Base-by-base conservation (phyloP, 1,140 invertebrate species). In the Leguminivora glycinivorella region DNA sequence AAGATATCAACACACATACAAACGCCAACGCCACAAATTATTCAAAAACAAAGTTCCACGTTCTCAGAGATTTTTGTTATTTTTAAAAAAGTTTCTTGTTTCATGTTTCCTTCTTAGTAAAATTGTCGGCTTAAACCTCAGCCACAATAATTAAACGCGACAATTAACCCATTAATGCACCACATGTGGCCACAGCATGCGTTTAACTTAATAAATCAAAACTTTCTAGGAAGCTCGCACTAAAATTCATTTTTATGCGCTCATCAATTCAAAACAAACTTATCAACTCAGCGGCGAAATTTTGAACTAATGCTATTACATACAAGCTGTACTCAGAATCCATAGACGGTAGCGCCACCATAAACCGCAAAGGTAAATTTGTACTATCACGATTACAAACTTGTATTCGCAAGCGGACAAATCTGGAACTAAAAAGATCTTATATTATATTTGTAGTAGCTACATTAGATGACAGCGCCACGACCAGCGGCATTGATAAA, bases 221-320 rank as follows among this genome's bases (percentile, higher is more conserved):
- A 17, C 58, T 63, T 60, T 63, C 58, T 63, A 63, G 58, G 58
- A 63, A 63, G 58, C 58, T 29, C 58, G 14, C n/a, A 63, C 29
- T 63, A 34, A 63, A 58, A 63, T 31, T 60, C 56, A 60, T 43
- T 63, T 63, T 63, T 63, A 63, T 29, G 29, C 58, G 26, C 29
- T 63, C 58, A 63, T 63, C 31, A 63, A 4, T 52, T 10, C 1
- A 52, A 22, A 0, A 52, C 47, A 52, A 52, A 52, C 17, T 52
- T 52, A 22, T 10, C 17, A 22, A 52, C 10, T 7, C 47, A 52
- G 47, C 47, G 47, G 17, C 19, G 6, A 22, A 52, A 52, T 22
- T 52, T 6, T n/a, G 47, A 52, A 52, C 47, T 52, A 52, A 52
- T 52, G 7, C 9, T 6, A 9, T 7, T 52, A 22, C 47, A n/a